Evolutionary conservation across 2,888 invertebrate species (phyloP).

Genomic region (Agonum fuliginosum): DNA sequence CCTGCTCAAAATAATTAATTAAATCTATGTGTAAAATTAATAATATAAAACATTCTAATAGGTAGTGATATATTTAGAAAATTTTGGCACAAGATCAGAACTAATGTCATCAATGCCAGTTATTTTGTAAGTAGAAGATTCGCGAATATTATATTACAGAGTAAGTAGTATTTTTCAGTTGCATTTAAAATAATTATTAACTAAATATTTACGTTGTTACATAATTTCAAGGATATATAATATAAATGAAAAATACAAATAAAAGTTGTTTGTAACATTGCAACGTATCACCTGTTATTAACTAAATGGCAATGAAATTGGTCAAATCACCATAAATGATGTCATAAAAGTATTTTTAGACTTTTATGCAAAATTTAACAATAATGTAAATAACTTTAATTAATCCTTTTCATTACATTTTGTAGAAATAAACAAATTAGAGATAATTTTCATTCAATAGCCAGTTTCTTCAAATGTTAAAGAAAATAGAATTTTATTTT

Average conservation of each 20-base stretch:
- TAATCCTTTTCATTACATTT: not conserved
- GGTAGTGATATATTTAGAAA: constrained; percentile 29
- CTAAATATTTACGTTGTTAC: not conserved
- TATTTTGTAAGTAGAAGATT: constrained; percentile 33
- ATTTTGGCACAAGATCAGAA: constrained; percentile 36
- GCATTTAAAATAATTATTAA: not conserved
- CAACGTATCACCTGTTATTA: constrained; percentile 4
- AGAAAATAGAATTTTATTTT: not conserved
- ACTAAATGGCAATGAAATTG: constrained; percentile 1
- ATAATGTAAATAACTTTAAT: not conserved
- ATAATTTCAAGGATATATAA: constrained; percentile 32
- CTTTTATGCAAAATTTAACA: not conserved
- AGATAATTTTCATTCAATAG: not conserved
- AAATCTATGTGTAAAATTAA: not conserved
- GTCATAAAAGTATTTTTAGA: not conserved
- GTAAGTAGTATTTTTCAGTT: too few relatives aligned
- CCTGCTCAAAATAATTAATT: constrained; percentile 3
- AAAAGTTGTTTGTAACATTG: not conserved
- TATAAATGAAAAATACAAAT: constrained; percentile 5
- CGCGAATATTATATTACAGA: constrained; percentile 17
- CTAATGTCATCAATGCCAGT: constrained; percentile 41
- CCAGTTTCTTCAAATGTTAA: not conserved
- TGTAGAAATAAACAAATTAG: not conserved
- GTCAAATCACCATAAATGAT: not conserved
- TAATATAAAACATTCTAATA: not conserved